Evolutionary conservation across 2,888 invertebrate genomes (phyloP).

Genomic region (Agonopterix heracliana): DNA sequence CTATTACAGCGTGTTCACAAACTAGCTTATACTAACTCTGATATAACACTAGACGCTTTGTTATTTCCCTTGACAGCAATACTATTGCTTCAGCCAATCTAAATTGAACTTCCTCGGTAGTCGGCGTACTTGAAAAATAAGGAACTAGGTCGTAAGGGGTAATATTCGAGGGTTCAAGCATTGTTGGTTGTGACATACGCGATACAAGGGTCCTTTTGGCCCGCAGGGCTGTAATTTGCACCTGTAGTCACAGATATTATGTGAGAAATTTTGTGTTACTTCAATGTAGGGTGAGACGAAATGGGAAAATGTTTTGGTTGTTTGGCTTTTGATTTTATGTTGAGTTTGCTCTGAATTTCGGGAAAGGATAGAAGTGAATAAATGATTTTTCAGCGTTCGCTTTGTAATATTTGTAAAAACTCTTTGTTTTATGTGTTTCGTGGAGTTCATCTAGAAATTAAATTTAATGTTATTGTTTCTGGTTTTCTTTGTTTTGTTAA

Average conservation of each 20-base stretch:
- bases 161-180: constrained; percentile 37
- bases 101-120: constrained; percentile 37
- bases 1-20: constrained; percentile 25
- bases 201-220: constrained; percentile 51
- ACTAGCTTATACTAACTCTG: constrained; percentile 28
- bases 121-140: constrained; percentile 26
- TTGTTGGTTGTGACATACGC: constrained; percentile 41
- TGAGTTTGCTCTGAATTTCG: neutral
- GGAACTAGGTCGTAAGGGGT: constrained; percentile 13
- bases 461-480: too few species aligned
- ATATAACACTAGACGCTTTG: constrained; percentile 22
- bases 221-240: constrained; percentile 64
- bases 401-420: too few species aligned
- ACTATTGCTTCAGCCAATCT: constrained; percentile 53
- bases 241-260: constrained; percentile 65
- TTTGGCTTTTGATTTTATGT: constrained; percentile 23
- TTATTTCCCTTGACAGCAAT: constrained; percentile 67
- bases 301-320: constrained; percentile 20
- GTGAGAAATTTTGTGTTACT: constrained; percentile 60
- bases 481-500: too few species aligned
- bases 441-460: too few species aligned
- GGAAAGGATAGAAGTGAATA: too few species aligned
- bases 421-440: too few species aligned
- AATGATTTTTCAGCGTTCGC: too few species aligned
- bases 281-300: constrained; percentile 31